A percentile compares a stretch with the other conserved stretches of the same genome.
Conservation (phyloP, 30 jellyfish, hydroid and myxozoan genomes). For the Hydractinia echinata region DNA sequence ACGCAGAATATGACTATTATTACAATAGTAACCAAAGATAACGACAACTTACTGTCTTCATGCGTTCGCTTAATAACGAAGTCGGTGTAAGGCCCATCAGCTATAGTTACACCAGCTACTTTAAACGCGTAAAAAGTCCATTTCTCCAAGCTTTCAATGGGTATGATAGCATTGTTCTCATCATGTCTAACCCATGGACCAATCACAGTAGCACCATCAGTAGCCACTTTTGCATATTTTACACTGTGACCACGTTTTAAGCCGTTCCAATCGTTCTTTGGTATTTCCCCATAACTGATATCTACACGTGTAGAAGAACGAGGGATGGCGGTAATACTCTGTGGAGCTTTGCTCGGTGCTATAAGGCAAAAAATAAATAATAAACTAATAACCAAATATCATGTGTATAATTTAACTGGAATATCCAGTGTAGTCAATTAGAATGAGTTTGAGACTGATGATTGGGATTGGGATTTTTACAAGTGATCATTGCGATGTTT, state of each 20-base stretch:
- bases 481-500: no score
- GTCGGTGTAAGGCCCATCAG: neutral
- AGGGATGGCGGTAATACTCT: neutral
- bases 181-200: neutral
- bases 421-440: no score
- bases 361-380: no score
- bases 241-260: neutral
- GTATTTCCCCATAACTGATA: neutral
- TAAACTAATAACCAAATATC: no score
- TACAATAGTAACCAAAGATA: neutral
- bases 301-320: slow-evolving; percentile 10
- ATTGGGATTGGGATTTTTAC: no score
- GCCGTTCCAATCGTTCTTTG: neutral
- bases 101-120: slow-evolving; percentile 2
- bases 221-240: neutral
- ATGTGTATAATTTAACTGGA: no score
- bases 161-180: neutral
- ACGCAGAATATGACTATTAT: neutral
- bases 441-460: no score
- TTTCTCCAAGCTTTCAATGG: neutral
- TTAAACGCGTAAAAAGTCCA: slow-evolving; percentile 4
- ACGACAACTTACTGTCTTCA: neutral
- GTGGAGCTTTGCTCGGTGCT: neutral
- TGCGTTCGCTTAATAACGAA: neutral
- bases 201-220: neutral